Percentiles rank a stretch among this genome's conserved stretches.
Conservation (phyloP, 1,140 invertebrate species). For the Cyclina sinensis region DNA sequence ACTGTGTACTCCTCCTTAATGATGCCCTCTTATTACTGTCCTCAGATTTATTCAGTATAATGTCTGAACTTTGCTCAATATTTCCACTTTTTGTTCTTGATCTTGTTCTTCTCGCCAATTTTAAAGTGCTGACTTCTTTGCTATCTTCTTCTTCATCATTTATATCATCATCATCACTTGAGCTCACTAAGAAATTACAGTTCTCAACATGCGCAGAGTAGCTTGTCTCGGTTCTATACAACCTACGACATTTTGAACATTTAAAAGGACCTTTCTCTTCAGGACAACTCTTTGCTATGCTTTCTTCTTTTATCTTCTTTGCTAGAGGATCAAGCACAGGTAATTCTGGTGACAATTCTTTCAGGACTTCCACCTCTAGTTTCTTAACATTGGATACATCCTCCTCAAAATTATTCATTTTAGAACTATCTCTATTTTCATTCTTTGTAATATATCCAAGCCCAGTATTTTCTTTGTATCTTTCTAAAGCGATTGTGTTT, state of each 20-base stretch:
- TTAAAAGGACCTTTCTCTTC: constrained; percentile 90
- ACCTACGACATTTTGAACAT: constrained; percentile 94
- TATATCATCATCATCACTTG: constrained; percentile 84
- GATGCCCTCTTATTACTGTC: constrained; percentile 71
- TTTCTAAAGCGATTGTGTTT: constrained; percentile 23
- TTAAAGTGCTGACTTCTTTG: constrained; percentile 36
- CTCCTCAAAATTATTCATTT: too few relatives aligned
- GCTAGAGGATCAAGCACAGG: constrained; percentile 81
- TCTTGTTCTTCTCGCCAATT: constrained; percentile 36
- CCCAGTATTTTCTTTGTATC: not conserved
- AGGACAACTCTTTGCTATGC: constrained; percentile 81
- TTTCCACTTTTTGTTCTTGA: not conserved
- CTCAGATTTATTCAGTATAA: constrained; percentile 67
- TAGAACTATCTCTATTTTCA: not conserved
- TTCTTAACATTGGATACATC: not conserved
- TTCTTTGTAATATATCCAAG: not conserved
- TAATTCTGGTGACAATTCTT: constrained; percentile 30
- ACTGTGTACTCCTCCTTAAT: constrained; percentile 58
- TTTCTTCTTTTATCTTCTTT: constrained; percentile 84
- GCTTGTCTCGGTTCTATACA: constrained; percentile 95
- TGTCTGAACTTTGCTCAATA: not conserved
- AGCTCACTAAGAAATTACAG: constrained; percentile 89
- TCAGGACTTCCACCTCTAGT: not conserved
- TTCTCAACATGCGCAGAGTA: constrained; percentile 93
- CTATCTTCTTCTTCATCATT: constrained; percentile 60